Evolutionary conservation across 2,797 vertebrate species (phyloP).

Genomic region (Rhabdomys pumilio): DNA sequence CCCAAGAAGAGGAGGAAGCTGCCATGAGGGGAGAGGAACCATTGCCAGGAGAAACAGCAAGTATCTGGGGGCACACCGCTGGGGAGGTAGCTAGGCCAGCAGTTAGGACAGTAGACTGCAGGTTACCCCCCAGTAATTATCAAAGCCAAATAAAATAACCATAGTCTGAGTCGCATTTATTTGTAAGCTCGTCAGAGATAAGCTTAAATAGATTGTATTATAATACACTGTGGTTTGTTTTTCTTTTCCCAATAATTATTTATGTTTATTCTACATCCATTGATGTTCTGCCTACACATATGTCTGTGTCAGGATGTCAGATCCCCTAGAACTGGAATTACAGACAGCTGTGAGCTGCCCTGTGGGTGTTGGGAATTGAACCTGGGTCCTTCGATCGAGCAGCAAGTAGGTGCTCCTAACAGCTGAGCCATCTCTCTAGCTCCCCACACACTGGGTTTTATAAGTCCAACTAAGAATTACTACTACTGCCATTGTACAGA

Average conservation of each 20-base stretch:
- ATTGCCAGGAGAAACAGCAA: not conserved
- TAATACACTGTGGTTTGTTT: not conserved
- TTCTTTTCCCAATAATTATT: not conserved
- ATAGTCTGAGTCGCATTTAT: not conserved
- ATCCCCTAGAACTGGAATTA: not conserved
- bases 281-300: not conserved
- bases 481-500: not conserved
- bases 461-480: not conserved
- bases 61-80: not conserved
- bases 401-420: not conserved
- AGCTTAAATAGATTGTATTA: not conserved
- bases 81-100: not conserved
- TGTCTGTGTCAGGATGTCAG: not conserved
- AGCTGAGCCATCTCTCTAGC: not conserved
- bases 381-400: not conserved
- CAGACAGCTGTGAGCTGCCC: not conserved
- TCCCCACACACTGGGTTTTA: too few species aligned
- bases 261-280: not conserved
- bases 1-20: not conserved
- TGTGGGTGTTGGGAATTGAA: not conserved
- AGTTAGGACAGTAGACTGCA: not conserved
- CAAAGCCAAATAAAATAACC: not conserved
- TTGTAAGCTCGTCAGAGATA: not conserved
- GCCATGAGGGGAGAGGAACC: not conserved
- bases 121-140: not conserved